phyloP scores from a whole-genome alignment of 2,113 vertebrate species.

The Pholis gunnellus region DNA sequence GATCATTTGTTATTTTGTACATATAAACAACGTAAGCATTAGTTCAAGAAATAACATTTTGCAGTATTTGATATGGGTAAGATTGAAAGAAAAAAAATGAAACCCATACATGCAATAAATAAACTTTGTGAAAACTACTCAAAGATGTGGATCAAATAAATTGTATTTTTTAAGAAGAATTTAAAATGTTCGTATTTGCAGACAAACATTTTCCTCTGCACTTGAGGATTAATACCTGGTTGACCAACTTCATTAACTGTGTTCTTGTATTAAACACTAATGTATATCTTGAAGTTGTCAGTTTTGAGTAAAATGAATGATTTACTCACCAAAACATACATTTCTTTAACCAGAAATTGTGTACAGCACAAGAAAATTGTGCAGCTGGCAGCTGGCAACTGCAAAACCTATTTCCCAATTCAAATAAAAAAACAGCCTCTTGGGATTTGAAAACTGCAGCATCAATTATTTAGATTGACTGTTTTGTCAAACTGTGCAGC shows the following conservation, averaged over 20 bases:
- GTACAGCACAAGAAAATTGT: slow-evolving; percentile 23
- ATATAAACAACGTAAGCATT: slow-evolving; percentile 67
- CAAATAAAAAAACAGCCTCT: slow-evolving; percentile 16
- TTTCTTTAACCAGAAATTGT: slow-evolving; percentile 20
- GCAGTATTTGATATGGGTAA: not conserved
- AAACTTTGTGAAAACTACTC: not conserved
- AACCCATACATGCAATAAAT: not conserved
- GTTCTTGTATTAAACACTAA: not conserved
- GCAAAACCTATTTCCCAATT: slow-evolving; percentile 18
- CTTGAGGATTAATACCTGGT: not conserved
- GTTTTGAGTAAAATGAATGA: slow-evolving; percentile 14
- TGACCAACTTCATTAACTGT: not conserved
- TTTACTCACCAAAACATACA: slow-evolving; percentile 18
- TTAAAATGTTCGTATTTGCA: slow-evolving; percentile 9
- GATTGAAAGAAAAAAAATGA: not conserved
- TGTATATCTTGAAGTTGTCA: not conserved
- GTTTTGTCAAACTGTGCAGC: not conserved
- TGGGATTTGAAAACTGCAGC: slow-evolving; percentile 22
- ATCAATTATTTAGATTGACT: slow-evolving; percentile 17
- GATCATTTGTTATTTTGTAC: slow-evolving; percentile 67
- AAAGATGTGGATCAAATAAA: not conserved
- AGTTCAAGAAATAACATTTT: slow-evolving; percentile 13
- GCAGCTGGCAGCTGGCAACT: slow-evolving; percentile 4
- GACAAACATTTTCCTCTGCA: slow-evolving; percentile 14
- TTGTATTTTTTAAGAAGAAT: slow-evolving; percentile 13